These are phyloP conservation scores for Maccullochella peelii DNA, from an alignment of 2,113 vertebrate species.

Conservation along the genomic window DNA sequence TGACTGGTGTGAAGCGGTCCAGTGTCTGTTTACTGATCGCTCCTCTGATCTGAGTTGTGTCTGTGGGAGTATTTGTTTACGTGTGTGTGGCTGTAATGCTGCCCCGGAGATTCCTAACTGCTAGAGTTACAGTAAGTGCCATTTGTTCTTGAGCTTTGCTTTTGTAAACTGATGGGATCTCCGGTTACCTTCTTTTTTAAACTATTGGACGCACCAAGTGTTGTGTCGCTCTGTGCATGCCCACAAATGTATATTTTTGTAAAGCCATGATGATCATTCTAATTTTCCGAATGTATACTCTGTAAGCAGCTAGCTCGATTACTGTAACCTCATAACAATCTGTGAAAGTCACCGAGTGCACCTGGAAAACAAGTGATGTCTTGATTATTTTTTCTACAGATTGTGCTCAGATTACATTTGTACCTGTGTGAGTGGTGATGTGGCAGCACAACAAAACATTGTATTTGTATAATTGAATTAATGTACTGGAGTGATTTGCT, in stretches of 20 bases:
- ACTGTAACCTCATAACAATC: slow-evolving; percentile 40
- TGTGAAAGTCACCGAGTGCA: slow-evolving; percentile 40
- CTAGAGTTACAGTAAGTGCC: slow-evolving; percentile 70
- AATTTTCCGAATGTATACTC: slow-evolving; percentile 55
- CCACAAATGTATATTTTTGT: slow-evolving; percentile 82
- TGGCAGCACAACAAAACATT: slow-evolving; percentile 39
- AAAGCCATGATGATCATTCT: slow-evolving; percentile 48
- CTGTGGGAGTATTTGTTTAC: slow-evolving; percentile 35
- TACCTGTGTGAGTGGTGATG: slow-evolving; percentile 27
- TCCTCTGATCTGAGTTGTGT: background rate
- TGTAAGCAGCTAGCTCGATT: slow-evolving; percentile 38
- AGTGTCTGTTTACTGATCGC: background rate
- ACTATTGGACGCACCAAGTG: slow-evolving; percentile 33
- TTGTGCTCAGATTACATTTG: slow-evolving; percentile 32
- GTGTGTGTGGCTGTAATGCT: slow-evolving; percentile 56
- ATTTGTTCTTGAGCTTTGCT: slow-evolving; percentile 67
- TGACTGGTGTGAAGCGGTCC: slow-evolving; percentile 9
- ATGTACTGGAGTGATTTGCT: slow-evolving; percentile 37
- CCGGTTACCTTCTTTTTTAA: slow-evolving; percentile 56
- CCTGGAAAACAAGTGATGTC: slow-evolving; percentile 5
- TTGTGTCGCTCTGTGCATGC: slow-evolving; percentile 40
- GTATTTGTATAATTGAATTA: slow-evolving; percentile 42
- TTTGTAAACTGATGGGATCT: slow-evolving; percentile 61
- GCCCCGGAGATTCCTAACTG: slow-evolving; percentile 46
- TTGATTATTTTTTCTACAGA: slow-evolving; percentile 16